Percentiles rank a stretch among this genome's conserved stretches.
Evolutionary conservation across 2,113 vertebrate genomes (phyloP).

Genomic region (Emydocephalus ijimae): DNA sequence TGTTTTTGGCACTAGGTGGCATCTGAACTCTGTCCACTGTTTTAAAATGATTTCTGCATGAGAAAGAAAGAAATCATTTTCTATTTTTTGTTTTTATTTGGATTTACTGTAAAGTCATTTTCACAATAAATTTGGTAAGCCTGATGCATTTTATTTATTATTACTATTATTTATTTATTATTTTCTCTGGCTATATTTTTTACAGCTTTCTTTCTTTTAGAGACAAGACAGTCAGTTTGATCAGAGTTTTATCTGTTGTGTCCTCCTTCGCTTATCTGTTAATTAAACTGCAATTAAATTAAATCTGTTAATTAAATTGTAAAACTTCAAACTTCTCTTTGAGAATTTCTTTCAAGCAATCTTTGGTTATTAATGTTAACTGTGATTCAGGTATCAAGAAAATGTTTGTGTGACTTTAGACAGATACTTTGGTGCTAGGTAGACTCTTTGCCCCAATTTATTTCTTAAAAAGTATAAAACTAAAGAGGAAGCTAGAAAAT

Average conservation of each 20-base stretch:
- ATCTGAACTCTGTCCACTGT: slow-evolving; percentile 32
- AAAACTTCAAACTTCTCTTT: not conserved
- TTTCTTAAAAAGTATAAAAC: not conserved
- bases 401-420: not conserved
- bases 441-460: not conserved
- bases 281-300: not conserved
- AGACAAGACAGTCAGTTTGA: not conserved
- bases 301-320: not conserved
- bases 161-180: slow-evolving; percentile 6
- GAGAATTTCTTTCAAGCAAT: not conserved
- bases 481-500: not conserved
- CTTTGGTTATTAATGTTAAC: not conserved
- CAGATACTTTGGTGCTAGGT: not conserved
- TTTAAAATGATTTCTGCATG: not conserved
- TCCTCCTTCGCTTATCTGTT: not conserved
- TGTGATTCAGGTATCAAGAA: not conserved
- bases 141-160: slow-evolving; percentile 21
- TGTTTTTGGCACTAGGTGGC: slow-evolving; percentile 53
- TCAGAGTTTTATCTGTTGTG: not conserved
- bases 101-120: slow-evolving; percentile 25
- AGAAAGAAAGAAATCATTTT: slow-evolving; percentile 7
- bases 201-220: not conserved
- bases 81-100: not conserved
- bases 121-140: slow-evolving; percentile 19
- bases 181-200: not conserved